These are phyloP conservation scores for Zingel zingel DNA, from an alignment of 2,113 vertebrate genomes.

Conservation along the genomic window DNA sequence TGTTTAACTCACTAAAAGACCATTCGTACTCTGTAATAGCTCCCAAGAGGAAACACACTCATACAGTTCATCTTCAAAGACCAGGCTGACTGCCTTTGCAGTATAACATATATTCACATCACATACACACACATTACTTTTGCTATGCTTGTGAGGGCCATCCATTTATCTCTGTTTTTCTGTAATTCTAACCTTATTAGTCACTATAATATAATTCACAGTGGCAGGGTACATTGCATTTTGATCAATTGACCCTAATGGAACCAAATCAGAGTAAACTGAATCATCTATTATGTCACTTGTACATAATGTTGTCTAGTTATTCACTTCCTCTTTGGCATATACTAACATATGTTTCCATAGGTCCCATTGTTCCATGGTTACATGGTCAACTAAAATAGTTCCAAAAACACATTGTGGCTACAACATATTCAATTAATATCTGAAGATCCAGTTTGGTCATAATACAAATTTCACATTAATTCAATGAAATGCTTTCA, in stretches of 20 bases:
- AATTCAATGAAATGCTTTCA: background rate
- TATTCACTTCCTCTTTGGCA: background rate
- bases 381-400: background rate
- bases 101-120: background rate
- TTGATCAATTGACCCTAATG: background rate
- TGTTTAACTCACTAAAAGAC: constrained; percentile 63
- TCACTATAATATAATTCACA: background rate
- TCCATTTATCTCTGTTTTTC: background rate
- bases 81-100: constrained; percentile 6
- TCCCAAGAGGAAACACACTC: constrained; percentile 44
- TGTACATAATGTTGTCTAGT: background rate
- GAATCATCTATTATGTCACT: background rate
- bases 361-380: no score
- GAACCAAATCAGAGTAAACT: background rate
- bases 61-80: constrained; percentile 46
- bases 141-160: background rate
- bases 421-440: background rate
- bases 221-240: background rate
- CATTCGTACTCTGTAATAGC: constrained; percentile 50
- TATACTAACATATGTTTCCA: no score
- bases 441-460: background rate
- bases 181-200: background rate
- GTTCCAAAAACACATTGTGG: background rate
- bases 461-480: background rate
- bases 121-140: background rate